Evolutionary conservation across 2,888 invertebrate species (phyloP).

Genomic region (Microdon myrmicae): DNA sequence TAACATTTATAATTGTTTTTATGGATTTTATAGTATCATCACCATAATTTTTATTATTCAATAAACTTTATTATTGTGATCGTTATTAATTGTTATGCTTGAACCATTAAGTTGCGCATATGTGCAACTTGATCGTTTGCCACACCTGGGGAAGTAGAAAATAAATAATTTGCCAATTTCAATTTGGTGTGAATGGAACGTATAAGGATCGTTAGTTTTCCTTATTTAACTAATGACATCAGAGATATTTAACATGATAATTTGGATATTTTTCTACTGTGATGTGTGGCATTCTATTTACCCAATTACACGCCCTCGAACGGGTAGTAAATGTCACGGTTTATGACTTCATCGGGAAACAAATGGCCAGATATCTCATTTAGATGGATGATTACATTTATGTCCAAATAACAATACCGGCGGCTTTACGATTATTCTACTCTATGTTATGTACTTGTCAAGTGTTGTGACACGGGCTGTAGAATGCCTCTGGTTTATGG

Average conservation of each 20-base stretch:
- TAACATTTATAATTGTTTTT: slow-evolving; percentile 64
- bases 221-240: too few species aligned
- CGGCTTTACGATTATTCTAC: slow-evolving; percentile 20
- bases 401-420: slow-evolving; percentile 28
- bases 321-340: slow-evolving; percentile 30
- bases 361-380: slow-evolving; percentile 18
- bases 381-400: slow-evolving; percentile 28
- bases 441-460: slow-evolving; percentile 15
- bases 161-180: too few species aligned
- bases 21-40: slow-evolving; percentile 65
- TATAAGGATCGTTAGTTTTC: too few species aligned
- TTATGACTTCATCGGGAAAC: slow-evolving; percentile 25
- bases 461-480: slow-evolving; percentile 25
- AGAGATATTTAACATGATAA: too few species aligned
- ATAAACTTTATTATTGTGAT: slow-evolving; percentile 61
- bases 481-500: slow-evolving; percentile 18
- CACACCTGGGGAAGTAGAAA: too few species aligned
- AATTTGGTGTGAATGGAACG: too few species aligned
- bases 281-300: slow-evolving; percentile 12
- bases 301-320: slow-evolving; percentile 38
- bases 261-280: not conserved
- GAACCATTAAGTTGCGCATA: too few species aligned
- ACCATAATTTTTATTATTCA: slow-evolving; percentile 61
- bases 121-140: too few species aligned
- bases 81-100: slow-evolving; percentile 58